A percentile compares a stretch with the other conserved stretches of the same genome.
Evolutionary conservation across 1,140 invertebrate species (phyloP).

Genomic region (Drosophila repletoides): DNA sequence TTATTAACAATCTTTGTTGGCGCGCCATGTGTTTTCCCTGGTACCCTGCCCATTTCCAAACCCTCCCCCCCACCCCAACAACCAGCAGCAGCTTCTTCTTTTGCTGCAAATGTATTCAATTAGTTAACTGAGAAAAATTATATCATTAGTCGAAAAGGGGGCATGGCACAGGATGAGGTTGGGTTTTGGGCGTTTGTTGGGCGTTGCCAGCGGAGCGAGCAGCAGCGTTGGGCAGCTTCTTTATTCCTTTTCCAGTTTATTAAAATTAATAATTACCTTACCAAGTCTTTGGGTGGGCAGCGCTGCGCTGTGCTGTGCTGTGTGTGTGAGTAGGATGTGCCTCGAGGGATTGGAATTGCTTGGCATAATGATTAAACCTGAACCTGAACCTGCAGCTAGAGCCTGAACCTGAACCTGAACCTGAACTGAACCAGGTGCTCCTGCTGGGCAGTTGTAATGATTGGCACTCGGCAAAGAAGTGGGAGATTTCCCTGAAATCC

Average conservation of each 20-base stretch:
- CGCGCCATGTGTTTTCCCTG: slow-evolving; percentile 57
- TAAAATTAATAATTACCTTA: slow-evolving; percentile 76
- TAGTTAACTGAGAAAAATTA: slow-evolving; percentile 81
- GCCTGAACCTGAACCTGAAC: too few species aligned
- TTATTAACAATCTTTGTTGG: slow-evolving; percentile 80
- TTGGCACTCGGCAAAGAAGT: too few species aligned
- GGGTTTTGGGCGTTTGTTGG: not conserved
- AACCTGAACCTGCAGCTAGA: too few species aligned
- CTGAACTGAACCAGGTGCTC: too few species aligned
- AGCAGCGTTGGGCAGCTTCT: slow-evolving; percentile 13
- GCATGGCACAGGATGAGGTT: not conserved
- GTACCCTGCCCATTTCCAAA: not conserved
- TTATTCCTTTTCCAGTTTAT: slow-evolving; percentile 51
- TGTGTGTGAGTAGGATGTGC: slow-evolving; percentile 10
- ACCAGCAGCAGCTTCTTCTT: not conserved
- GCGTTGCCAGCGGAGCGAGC: not conserved
- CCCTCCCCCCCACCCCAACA: not conserved
- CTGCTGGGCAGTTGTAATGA: too few species aligned
- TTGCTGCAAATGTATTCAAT: slow-evolving; percentile 75
- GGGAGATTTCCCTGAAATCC: too few species aligned
- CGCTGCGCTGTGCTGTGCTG: too few species aligned
- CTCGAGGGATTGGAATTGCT: slow-evolving; percentile 19
- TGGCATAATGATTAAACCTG: too few species aligned
- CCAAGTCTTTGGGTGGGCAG: slow-evolving; percentile 42
- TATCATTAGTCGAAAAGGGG: slow-evolving; percentile 64